Conservation (phyloP, 2,113 vertebrate species). For the Seriola aureovittata region DNA sequence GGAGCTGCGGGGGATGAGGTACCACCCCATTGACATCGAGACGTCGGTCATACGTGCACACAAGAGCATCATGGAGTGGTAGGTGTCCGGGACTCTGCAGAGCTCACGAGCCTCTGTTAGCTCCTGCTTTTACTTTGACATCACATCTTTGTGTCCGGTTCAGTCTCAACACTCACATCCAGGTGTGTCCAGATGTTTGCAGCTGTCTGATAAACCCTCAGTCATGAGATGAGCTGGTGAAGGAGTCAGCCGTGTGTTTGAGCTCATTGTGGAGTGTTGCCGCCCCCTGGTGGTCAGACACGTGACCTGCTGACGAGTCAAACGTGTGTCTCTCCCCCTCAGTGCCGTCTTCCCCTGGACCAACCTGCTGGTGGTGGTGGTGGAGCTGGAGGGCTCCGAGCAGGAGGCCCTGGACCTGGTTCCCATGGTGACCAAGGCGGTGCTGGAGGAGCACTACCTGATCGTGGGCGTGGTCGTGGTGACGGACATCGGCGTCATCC, state of each 20-base stretch:
- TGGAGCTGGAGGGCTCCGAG: conserved; percentile 98
- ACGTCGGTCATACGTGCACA: conserved; percentile 97
- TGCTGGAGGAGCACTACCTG: conserved; percentile 98
- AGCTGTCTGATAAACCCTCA: too few relatives aligned
- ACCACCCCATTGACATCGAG: conserved; percentile 99
- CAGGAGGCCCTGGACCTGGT: conserved; percentile 99
- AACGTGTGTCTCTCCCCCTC: conserved; percentile 42
- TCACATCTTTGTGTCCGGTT: too few relatives aligned
- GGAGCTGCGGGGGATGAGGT: conserved; percentile 98
- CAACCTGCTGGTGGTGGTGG: conserved; percentile 97
- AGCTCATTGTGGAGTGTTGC: background rate
- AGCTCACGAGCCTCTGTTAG: too few relatives aligned
- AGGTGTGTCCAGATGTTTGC: too few relatives aligned
- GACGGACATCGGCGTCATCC: conserved; percentile 98
- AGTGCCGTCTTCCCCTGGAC: conserved; percentile 99
- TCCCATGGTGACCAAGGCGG: conserved; percentile 97
- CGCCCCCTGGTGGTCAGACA: background rate
- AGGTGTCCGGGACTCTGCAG: background rate
- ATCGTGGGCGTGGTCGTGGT: conserved; percentile 99
- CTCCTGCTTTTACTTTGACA: too few relatives aligned
- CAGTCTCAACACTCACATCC: too few relatives aligned
- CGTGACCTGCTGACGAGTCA: background rate
- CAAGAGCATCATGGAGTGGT: conserved; percentile 99
- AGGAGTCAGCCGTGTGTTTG: too few relatives aligned
- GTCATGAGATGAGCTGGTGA: too few relatives aligned